Base-by-base conservation (phyloP, 2,888 invertebrate species). In the Orthosia gothica region DNA sequence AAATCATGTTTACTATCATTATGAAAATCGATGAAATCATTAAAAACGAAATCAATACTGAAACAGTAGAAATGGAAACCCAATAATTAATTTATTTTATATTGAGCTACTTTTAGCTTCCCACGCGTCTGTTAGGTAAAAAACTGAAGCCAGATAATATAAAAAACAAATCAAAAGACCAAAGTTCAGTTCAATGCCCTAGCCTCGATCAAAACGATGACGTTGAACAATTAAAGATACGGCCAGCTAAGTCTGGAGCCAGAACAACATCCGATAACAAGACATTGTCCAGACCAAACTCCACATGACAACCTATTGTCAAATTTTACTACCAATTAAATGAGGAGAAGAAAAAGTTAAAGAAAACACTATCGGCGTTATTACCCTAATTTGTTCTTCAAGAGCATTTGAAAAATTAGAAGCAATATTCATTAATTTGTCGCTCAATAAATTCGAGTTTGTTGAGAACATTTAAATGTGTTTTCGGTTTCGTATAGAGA, bases 391-490 rank as follows among this genome's bases (percentile, higher is more conserved):
- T 61, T 79, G 67, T 75, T 75, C 61, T 52, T 79, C 69, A 74
- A 70, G 49, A 62, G 4, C 59, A 52, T 54, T 70, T 77, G 82
- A 85, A 67, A 78, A 63, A 78, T 85, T 55, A 67, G 61, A 68
- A 75, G 78, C 69, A 84, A 86, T 84, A 75, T 86, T 81, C 84
- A 85, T 85, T 81, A 84, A 81, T 84, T 71, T 84, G 84, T 81
- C 76, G 67, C 76, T 71, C 74, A 79, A 83, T 84, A 79, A 82
- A 81, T 76, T 76, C 18, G 20, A 57, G 54, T 77, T 64, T 57
- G 26, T 55, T 26, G 45, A 62, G 26, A 70, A 52, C 73, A 71
- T 74, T 83, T 68, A 52, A 68, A 81, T 79, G 58, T 81, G 68
- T 79, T 82, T 79, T 69, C 58, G 70, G 65, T 58, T 58, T 55